phyloP scores from a whole-genome alignment of 2,113 vertebrate genomes.

The Sakesphorus luctuosus region DNA sequence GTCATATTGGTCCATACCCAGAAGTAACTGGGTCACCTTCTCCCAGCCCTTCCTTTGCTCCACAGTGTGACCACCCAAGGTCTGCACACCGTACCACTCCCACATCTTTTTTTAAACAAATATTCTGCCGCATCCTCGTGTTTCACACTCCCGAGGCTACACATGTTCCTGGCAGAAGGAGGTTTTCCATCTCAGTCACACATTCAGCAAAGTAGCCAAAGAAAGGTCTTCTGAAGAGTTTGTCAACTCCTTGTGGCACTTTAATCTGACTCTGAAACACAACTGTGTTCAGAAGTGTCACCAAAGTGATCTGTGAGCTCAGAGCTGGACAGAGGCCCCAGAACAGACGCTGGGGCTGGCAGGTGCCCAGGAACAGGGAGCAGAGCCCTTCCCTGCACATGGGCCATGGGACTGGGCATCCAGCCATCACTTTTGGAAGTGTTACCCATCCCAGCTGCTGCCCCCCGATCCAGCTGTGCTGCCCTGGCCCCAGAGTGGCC shows the following conservation, averaged over 20 bases:
- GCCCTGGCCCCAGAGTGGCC: background rate
- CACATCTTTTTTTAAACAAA: background rate
- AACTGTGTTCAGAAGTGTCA: background rate
- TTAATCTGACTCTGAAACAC: background rate
- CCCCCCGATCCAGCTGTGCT: background rate
- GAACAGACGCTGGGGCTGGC: background rate
- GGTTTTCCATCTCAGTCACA: background rate
- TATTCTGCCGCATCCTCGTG: background rate
- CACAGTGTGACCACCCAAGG: accelerated
- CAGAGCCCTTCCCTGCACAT: background rate
- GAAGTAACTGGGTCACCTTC: background rate
- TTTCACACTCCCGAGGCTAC: background rate
- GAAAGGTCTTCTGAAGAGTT: background rate
- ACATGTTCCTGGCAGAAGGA: background rate
- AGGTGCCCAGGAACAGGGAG: background rate
- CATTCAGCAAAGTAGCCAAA: background rate
- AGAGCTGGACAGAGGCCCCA: background rate
- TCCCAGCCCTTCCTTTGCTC: background rate
- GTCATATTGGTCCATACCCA: accelerated
- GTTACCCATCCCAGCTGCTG: accelerated
- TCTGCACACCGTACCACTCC: background rate
- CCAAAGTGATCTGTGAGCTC: background rate
- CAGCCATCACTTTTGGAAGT: background rate
- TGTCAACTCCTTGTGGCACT: background rate
- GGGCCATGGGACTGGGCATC: accelerated